Conservation (phyloP, 2,888 invertebrate genomes). For the Caenorhabditis sp. region DNA sequence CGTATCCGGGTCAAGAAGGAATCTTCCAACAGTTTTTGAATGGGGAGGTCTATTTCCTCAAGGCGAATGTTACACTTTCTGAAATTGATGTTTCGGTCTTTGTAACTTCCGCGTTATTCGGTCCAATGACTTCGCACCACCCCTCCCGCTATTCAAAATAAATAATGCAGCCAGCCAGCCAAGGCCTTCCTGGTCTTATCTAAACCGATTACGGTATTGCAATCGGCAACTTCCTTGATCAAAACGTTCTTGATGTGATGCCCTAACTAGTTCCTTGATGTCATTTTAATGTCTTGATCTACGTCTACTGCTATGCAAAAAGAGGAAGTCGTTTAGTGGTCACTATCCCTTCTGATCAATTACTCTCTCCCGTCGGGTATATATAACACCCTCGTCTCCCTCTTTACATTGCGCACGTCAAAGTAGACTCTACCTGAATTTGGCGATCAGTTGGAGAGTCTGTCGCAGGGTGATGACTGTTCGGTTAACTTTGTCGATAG, state of each 20-base stretch:
- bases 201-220: background rate
- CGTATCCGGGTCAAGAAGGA: slow-evolving; percentile 23
- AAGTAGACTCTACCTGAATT: slow-evolving; percentile 42
- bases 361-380: slow-evolving; percentile 12
- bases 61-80: slow-evolving; percentile 42
- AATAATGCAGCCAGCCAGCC: background rate
- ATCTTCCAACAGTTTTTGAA: slow-evolving; percentile 16
- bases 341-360: slow-evolving; percentile 12
- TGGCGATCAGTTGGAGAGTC: slow-evolving; percentile 38
- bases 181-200: slow-evolving; percentile 20
- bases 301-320: background rate
- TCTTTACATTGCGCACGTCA: too few relatives aligned
- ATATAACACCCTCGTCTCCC: background rate
- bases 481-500: slow-evolving; percentile 33
- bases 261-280: slow-evolving; percentile 20
- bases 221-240: slow-evolving; percentile 10
- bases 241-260: slow-evolving; percentile 46
- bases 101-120: too few relatives aligned
- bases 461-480: slow-evolving; percentile 51
- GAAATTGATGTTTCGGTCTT: too few relatives aligned
- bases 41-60: slow-evolving; percentile 25
- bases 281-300: slow-evolving; percentile 12
- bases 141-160: background rate
- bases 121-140: too few relatives aligned
- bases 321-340: slow-evolving; percentile 39